phyloP scores from a whole-genome alignment of 2,797 vertebrate genomes.

The Microcaecilia unicolor region DNA sequence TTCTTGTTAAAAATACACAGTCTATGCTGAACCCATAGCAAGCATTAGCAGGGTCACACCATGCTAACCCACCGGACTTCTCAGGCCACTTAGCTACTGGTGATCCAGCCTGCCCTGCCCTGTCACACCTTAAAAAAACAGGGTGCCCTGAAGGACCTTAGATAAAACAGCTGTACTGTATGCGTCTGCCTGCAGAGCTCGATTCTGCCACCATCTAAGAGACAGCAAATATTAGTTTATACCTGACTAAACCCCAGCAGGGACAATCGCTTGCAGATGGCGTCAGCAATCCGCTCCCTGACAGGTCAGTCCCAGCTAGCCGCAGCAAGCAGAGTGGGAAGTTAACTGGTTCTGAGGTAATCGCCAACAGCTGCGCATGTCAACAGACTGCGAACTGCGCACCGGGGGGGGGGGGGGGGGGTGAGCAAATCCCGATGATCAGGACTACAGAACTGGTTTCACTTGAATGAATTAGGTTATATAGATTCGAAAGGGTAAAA shows the following conservation, averaged over 20 bases:
- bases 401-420: too few species aligned
- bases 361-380: conserved; percentile 4
- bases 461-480: too few species aligned
- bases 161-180: background rate
- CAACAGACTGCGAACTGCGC: background rate
- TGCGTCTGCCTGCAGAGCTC: background rate
- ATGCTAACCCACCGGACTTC: too few species aligned
- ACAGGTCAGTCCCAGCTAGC: too few species aligned
- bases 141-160: background rate
- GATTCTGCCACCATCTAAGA: background rate
- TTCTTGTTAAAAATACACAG: too few species aligned
- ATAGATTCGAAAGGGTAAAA: too few species aligned
- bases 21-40: too few species aligned
- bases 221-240: conserved; percentile 1
- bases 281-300: background rate
- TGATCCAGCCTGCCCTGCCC: background rate
- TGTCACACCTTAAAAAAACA: too few species aligned
- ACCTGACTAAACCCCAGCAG: background rate
- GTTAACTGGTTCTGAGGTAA: background rate
- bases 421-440: conserved; percentile 4
- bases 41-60: too few species aligned
- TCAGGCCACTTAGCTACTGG: too few species aligned
- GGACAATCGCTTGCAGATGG: background rate
- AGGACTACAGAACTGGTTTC: background rate
- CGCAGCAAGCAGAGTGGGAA: too few species aligned